Evolutionary conservation across 2,888 invertebrate species (phyloP), one percentile per base, ranked within the genome.

Genomic region (Lymantria dispar): DNA sequence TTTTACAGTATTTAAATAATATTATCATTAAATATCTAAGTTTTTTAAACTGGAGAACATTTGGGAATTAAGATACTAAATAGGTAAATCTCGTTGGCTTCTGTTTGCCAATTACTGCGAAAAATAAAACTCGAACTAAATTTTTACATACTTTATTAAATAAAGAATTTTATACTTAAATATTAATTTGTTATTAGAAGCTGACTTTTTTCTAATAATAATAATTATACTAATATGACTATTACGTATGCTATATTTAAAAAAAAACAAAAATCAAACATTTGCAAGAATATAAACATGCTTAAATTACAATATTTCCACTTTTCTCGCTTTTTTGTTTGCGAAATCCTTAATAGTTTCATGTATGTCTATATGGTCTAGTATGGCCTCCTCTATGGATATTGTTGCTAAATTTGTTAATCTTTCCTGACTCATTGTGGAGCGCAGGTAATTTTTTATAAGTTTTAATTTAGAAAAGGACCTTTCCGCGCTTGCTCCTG

Each of bases 361-460:
- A 37, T 58, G 56, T 53, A 57, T 60, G 53, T 37, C 37, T 37
- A 37, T 37, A 37, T 37, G 37, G 54, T 60, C 58, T 55, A 58
- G 15, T 58, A 60, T 63, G 57, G 52, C 56, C 45, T 58, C 9
- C 39, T 39, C 52, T 56, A 56, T 58, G 51, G 56, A 56, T 55
- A 62, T 49, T 56, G 50, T 54, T 55, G 56, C 57, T 51, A 62
- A 54, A 53, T 54, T 57, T 56, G 50, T 55, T 47, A 59, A 52
- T 56, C 58, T 54, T 54, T 56, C 52, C 54, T 56, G 46, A 15
- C 54, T 50, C 54, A 54, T 56, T 52, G 56, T 54, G 7, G 51
- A 53, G 48, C 59, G 47, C 47, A 56, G 55, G 49, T 55, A 55
- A 46, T 56, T 58, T 56, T 60, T 56, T 58, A 53, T 56, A 40